These are phyloP conservation scores for Cygnus atratus DNA, from an alignment of 2,113 vertebrate genomes.

Conservation along the genomic window DNA sequence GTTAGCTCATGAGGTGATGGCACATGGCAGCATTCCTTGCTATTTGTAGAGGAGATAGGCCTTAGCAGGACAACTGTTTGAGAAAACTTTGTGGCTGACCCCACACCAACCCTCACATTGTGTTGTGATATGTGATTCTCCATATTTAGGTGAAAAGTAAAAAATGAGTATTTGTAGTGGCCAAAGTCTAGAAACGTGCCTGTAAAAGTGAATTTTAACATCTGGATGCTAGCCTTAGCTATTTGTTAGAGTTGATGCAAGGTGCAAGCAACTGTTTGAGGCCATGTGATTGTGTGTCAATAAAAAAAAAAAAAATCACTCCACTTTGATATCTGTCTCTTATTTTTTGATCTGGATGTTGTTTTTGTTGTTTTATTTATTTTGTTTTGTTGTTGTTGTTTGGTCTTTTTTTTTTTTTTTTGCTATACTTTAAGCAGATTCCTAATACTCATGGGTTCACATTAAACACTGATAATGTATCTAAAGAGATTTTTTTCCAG, in stretches of 20 bases:
- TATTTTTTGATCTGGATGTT: conserved; percentile 8
- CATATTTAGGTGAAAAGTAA: not conserved
- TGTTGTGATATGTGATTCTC: not conserved
- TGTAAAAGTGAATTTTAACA: not conserved
- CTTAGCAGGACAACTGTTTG: not conserved
- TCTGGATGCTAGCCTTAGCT: not conserved
- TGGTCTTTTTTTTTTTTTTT: not conserved
- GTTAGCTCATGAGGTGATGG: not conserved
- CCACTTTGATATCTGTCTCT: not conserved
- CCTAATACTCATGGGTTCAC: not conserved
- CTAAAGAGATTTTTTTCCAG: not conserved
- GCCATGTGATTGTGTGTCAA: not conserved
- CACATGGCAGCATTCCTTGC: not conserved
- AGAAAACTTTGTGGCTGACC: not conserved
- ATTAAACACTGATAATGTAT: not conserved
- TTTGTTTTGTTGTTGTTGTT: no score
- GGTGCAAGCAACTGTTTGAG: not conserved
- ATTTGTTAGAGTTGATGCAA: not conserved
- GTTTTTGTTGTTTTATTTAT: not conserved
- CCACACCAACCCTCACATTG: not conserved
- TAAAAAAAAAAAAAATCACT: not conserved
- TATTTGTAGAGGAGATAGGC: not conserved
- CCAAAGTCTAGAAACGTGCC: not conserved
- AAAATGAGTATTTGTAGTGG: not conserved
- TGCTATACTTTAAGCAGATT: not conserved